A percentile compares a stretch with the other conserved stretches of the same genome.
These are phyloP conservation scores for Colinus virginianus DNA, from an alignment of 2,113 vertebrate genomes.

Conservation along the genomic window DNA sequence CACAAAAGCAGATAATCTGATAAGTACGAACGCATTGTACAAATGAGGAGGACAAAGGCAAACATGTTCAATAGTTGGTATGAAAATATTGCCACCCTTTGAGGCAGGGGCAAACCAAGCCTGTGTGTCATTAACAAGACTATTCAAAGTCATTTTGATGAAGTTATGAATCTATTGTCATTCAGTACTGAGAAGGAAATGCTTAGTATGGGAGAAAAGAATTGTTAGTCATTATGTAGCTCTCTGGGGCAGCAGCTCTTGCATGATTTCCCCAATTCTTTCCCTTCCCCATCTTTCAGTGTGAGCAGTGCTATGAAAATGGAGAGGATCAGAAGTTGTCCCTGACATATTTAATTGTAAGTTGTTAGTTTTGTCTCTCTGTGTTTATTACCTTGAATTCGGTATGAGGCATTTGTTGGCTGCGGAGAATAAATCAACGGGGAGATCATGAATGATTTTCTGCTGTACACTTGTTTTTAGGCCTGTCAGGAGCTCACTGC, in stretches of 20 bases:
- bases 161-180: slow-evolving; percentile 5
- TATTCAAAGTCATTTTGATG: background rate
- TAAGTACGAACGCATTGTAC: background rate
- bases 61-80: background rate
- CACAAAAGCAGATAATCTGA: background rate
- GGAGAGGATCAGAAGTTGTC: slow-evolving; percentile 16
- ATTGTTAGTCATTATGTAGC: background rate
- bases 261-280: slow-evolving; percentile 12
- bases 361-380: slow-evolving; percentile 18
- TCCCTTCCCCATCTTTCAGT: background rate
- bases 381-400: slow-evolving; percentile 26
- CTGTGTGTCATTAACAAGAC: background rate
- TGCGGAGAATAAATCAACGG: slow-evolving; percentile 36
- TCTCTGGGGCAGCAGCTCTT: slow-evolving; percentile 20
- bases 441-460: background rate
- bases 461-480: background rate
- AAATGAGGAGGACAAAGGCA: background rate
- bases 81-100: background rate
- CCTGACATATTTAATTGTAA: background rate
- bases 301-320: background rate
- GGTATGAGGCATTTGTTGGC: background rate
- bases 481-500: background rate
- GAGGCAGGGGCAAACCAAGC: background rate
- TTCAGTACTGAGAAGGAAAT: background rate
- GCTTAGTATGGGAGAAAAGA: slow-evolving; percentile 23